These are phyloP conservation scores for Agriopis marginaria DNA, from an alignment of 2,888 invertebrate species.

Conservation along the genomic window DNA sequence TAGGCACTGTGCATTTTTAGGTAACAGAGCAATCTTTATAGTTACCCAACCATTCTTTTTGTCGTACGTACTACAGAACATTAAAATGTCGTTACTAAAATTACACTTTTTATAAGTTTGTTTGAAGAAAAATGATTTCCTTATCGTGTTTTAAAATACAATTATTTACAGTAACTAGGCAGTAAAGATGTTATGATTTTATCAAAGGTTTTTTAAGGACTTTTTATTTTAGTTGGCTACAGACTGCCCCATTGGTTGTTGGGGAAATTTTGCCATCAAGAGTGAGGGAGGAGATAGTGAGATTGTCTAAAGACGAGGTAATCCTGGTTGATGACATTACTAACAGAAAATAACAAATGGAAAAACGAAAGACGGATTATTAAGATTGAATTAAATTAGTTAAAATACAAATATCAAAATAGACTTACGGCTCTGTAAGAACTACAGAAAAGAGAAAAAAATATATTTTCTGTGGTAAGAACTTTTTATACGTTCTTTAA, in stretches of 20 bases:
- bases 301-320: no score
- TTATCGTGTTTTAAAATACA: slow-evolving; percentile 53
- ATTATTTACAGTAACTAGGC: slow-evolving; percentile 42
- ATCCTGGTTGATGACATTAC: not conserved
- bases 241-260: no score
- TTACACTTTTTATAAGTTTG: slow-evolving; percentile 55
- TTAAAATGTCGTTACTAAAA: slow-evolving; percentile 68
- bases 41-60: slow-evolving; percentile 51
- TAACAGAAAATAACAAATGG: not conserved
- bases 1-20: slow-evolving; percentile 5
- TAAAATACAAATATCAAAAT: no score
- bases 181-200: not conserved
- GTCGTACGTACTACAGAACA: slow-evolving; percentile 56
- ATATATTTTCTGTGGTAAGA: no score
- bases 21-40: slow-evolving; percentile 46
- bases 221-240: no score
- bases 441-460: no score
- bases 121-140: slow-evolving; percentile 56
- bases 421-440: no score
- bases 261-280: no score
- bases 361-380: no score
- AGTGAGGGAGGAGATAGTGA: no score
- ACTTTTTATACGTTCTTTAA: no score
- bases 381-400: not conserved
- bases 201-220: not conserved